Evolutionary conservation across 2,888 invertebrate genomes (phyloP).

Genomic region (Vandiemenella viatica): DNA sequence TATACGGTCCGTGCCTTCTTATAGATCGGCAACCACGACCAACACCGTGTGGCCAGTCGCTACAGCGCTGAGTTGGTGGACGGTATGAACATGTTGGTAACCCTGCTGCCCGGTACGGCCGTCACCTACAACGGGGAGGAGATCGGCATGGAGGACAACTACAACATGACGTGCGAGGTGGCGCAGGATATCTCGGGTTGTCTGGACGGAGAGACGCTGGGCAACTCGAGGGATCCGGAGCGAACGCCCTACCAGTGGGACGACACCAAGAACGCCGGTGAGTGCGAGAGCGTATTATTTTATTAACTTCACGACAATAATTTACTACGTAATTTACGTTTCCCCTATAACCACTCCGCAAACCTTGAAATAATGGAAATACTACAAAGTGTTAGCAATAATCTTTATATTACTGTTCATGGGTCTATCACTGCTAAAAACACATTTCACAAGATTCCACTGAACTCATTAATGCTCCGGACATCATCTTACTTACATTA

Average conservation of each 20-base stretch:
- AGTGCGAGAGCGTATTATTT: too few relatives aligned
- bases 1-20: not conserved
- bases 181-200: constrained; percentile 46
- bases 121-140: constrained; percentile 81
- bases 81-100: constrained; percentile 64
- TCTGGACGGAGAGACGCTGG: constrained; percentile 32
- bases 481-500: too few relatives aligned
- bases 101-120: constrained; percentile 72
- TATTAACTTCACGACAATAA: too few relatives aligned
- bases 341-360: too few relatives aligned
- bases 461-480: too few relatives aligned
- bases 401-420: too few relatives aligned
- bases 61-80: constrained; percentile 53
- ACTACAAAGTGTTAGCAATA: too few relatives aligned
- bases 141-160: constrained; percentile 49
- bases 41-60: constrained; percentile 49
- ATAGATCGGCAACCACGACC: constrained; percentile 66
- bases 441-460: too few relatives aligned
- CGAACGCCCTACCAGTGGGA: constrained; percentile 27
- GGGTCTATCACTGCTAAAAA: too few relatives aligned
- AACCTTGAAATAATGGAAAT: too few relatives aligned
- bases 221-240: constrained; percentile 20
- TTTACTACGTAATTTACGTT: too few relatives aligned
- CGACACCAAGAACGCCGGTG: constrained; percentile 11
- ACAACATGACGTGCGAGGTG: constrained; percentile 40